Evolutionary conservation across 1,140 invertebrate genomes (phyloP), one percentile per base, ranked within the genome.

Genomic region (Cephus cinctus): DNA sequence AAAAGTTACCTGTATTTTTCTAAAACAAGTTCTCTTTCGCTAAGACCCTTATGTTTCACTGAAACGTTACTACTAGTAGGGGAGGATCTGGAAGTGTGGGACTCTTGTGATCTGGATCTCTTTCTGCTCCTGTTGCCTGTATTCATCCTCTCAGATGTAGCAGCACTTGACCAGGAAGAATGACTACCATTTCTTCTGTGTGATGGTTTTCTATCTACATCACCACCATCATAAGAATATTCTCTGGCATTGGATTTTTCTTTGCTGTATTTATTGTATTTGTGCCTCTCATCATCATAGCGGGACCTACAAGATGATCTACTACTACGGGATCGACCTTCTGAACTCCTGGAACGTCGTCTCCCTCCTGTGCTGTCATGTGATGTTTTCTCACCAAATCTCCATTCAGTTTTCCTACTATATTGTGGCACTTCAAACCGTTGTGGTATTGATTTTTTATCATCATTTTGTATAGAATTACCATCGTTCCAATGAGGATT

Each of bases 1-100:
- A n/a, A 25, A 5, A 46, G 23, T 53, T 63, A 80, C 78, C 78
- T 80, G 50, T 80, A 82, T 60, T 81, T 81, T 63, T 80, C 77
- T 42, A 83, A 62, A 27, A 82, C 67, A 42, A 80, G 76, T 61
- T 86, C 75, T 58, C 82, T 66, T 59, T 83, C 76, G 54, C 69
- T 69, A 56, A 76, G 58, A 21, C 52, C 47, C 35, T 61, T 77
- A 5, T 41, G 52, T 42, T 59, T 67, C 18, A 23, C 21, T 1
- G 27, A 0, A n/a, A 38, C 31, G 36, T 3, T 53, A 12, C 22
- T 51, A 18, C 4, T 56, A 9, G 57, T 54, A 49, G 36, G 59
- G n/a, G 34, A 14, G 11, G 54, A 48, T 20, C 52, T 56, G 19
- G 51, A 50, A 38, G 5, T 31, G 15, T 55, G 54, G 22, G 59